These are phyloP conservation scores for Laothoe populi DNA, from an alignment of 2,888 invertebrate genomes.

Conservation along the genomic window DNA sequence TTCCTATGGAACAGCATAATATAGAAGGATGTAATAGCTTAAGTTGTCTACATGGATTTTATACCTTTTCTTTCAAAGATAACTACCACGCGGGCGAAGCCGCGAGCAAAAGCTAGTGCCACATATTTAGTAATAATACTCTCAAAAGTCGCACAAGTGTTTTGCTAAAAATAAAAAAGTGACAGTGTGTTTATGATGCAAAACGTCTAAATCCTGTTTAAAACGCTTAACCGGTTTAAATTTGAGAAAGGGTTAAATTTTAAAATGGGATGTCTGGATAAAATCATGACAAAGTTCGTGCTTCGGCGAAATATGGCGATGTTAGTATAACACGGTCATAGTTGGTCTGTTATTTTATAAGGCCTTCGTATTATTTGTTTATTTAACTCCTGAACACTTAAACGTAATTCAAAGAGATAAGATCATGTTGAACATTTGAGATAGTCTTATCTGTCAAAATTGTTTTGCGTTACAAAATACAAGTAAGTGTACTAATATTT, in stretches of 20 bases:
- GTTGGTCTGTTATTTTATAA: not conserved
- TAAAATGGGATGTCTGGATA: slow-evolving; percentile 39
- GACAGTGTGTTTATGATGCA: slow-evolving; percentile 29
- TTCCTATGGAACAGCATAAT: too few relatives aligned
- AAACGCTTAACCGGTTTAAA: slow-evolving; percentile 43
- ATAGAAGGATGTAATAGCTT: too few relatives aligned
- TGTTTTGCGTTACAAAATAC: too few relatives aligned
- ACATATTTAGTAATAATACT: slow-evolving; percentile 7
- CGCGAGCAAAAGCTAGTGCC: too few relatives aligned
- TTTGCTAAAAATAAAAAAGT: slow-evolving; percentile 13
- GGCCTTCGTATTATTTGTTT: not conserved
- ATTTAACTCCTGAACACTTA: not conserved
- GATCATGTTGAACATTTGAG: too few relatives aligned
- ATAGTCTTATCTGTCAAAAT: too few relatives aligned
- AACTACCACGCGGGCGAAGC: too few relatives aligned
- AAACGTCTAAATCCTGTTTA: slow-evolving; percentile 34
- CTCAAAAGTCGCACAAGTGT: not conserved
- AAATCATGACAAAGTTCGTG: slow-evolving; percentile 37
- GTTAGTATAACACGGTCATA: not conserved
- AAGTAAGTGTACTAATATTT: too few relatives aligned
- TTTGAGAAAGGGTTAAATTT: slow-evolving; percentile 41
- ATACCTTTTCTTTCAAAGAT: too few relatives aligned
- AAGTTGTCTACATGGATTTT: too few relatives aligned
- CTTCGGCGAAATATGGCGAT: slow-evolving; percentile 4
- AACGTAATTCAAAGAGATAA: too few relatives aligned